Conservation (phyloP, 2,888 invertebrate species). For the Tenthredo notha region DNA sequence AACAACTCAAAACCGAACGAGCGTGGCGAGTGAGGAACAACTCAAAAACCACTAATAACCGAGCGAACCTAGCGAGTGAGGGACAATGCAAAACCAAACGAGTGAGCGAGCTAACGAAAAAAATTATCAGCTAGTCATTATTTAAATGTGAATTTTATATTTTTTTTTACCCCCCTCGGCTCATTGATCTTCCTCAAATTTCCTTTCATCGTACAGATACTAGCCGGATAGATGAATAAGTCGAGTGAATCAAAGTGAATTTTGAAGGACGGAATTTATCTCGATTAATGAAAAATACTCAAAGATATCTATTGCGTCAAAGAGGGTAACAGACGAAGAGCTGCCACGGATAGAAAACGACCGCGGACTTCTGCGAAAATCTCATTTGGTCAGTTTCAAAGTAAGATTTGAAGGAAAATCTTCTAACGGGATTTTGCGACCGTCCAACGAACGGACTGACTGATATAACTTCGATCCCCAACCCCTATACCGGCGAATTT, state of each 20-base stretch:
- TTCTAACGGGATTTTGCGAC: slow-evolving; percentile 14
- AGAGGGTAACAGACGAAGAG: background rate
- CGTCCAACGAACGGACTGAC: slow-evolving; percentile 8
- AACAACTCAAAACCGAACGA: no score
- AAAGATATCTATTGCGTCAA: background rate
- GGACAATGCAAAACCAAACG: no score
- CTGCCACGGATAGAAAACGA: background rate
- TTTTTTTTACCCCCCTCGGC: background rate
- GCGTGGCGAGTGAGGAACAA: no score
- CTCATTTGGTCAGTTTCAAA: slow-evolving; percentile 53
- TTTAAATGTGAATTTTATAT: background rate
- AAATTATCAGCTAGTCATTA: no score
- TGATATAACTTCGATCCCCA: slow-evolving; percentile 5
- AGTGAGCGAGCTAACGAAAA: no score
- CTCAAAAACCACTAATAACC: no score
- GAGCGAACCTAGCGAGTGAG: no score
- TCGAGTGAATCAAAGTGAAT: background rate
- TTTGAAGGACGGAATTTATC: background rate
- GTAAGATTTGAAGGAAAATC: slow-evolving; percentile 49
- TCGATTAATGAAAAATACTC: background rate
- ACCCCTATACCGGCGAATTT: background rate
- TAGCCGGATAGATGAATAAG: background rate
- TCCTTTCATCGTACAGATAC: background rate
- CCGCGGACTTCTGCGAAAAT: slow-evolving; percentile 44
- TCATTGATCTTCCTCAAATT: background rate